Evolutionary conservation across 2,113 vertebrate species (phyloP).

Genomic region (Otis tarda): DNA sequence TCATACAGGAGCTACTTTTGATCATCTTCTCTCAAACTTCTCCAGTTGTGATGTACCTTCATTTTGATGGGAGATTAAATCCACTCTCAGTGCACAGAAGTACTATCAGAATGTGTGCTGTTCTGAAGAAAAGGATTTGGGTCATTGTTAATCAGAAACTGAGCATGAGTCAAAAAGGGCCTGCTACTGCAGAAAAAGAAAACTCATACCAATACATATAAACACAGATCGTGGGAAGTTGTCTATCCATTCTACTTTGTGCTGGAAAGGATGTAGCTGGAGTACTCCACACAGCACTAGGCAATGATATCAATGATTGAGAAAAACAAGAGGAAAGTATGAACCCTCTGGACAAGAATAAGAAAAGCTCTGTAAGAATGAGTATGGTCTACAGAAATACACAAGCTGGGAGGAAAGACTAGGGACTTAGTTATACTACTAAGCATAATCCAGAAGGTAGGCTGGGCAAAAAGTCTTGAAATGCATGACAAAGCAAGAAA

Average conservation of each 20-base stretch:
- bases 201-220: not conserved
- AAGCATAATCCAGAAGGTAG: not conserved
- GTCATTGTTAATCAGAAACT: not conserved
- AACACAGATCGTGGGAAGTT: not conserved
- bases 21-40: not conserved
- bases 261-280: not conserved
- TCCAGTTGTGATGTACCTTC: not conserved
- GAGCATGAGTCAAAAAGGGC: not conserved
- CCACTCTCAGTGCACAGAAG: not conserved
- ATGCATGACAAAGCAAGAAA: not conserved
- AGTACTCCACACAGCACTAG: not conserved
- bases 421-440: not conserved
- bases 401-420: not conserved
- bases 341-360: rapidly evolving
- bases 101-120: not conserved
- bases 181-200: not conserved
- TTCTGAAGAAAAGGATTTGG: not conserved
- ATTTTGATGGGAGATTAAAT: not conserved
- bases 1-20: not conserved
- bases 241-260: not conserved
- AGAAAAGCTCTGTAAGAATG: not conserved
- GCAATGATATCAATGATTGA: not conserved
- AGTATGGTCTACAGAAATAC: not conserved
- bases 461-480: not conserved
- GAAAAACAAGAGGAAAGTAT: not conserved